phyloP scores from a whole-genome alignment of 2,888 invertebrate species.

The Zonitis immaculata region DNA sequence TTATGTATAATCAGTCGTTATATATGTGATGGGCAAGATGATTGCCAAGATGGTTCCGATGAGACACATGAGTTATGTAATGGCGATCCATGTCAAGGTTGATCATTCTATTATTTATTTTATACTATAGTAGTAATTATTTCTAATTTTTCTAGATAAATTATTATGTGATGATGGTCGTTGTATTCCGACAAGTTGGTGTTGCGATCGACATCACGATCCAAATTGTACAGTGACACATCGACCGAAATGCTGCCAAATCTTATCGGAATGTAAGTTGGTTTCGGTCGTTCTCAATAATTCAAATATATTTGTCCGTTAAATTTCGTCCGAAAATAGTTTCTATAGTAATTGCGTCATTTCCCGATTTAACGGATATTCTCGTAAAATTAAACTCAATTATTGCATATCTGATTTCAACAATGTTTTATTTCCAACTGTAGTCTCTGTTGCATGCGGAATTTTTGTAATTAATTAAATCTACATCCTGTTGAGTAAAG shows the following conservation, averaged over 20 bases:
- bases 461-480: no score
- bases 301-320: no score
- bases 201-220: constrained; percentile 50
- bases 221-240: constrained; percentile 49
- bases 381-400: no score
- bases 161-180: constrained; percentile 50
- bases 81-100: constrained; percentile 49
- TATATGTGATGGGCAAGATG: constrained; percentile 52
- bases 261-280: constrained; percentile 43
- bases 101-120: not conserved
- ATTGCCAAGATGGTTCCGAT: constrained; percentile 53
- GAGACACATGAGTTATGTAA: constrained; percentile 47
- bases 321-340: no score
- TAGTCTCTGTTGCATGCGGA: no score
- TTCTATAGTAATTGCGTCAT: no score
- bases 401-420: no score
- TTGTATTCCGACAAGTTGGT: constrained; percentile 53
- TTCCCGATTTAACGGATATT: no score
- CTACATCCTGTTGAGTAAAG: no score
- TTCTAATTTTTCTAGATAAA: constrained; percentile 41
- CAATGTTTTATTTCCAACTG: no score
- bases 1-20: constrained; percentile 51
- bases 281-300: not conserved
- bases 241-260: constrained; percentile 49
- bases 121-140: no score